Evolutionary conservation across 2,113 vertebrate species (phyloP), one percentile per base, ranked within the genome.

Genomic region (Paramisgurnus dabryanus): DNA sequence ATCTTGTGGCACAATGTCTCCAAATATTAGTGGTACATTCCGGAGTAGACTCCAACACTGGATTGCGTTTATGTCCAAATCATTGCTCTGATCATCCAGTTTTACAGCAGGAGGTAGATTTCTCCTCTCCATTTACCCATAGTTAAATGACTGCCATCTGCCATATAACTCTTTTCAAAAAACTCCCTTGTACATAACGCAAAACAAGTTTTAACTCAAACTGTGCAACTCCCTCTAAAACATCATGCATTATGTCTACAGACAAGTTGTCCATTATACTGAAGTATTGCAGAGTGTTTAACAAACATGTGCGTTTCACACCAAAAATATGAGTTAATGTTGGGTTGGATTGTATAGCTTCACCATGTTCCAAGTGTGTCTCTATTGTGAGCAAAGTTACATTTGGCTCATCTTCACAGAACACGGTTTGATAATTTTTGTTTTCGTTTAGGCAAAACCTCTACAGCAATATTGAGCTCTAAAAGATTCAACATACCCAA

Each of bases 191-290:
- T 9, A 55, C 67, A 53, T 70, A 53, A 67, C 1, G 43, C 58
- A 83, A 63, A 74, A 79, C 58, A 66, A 79, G 70, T 68, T n/a
- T n/a, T n/a, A n/a, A 40, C 41, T 79, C 69, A 64, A 75, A 74
- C 66, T 82, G 83, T 53, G 76, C 39, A 80, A 86, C 79, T 0
- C 86, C 83, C 6, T 88, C 86, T 65, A 88, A 73, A 65, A 87
- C 71, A 15, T 82, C 58, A 71, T 85, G 86, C 83, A 86, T 86
- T 7, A 85, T 74, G 77, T 88, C 83, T 7, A 86, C 80, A 65
- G 82, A 77, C 39, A 86, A 75, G 9, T 80, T 27, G 18, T 81
- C 60, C 1, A 64, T 18, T 57, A 60, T 68, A 45, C 80, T 83
- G 27, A 88, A 89, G 78, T 87, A 82, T 58, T 85, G 15, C 1